Evolutionary conservation across 2,113 vertebrate genomes (phyloP).

Genomic region (Chaetodon auriga): DNA sequence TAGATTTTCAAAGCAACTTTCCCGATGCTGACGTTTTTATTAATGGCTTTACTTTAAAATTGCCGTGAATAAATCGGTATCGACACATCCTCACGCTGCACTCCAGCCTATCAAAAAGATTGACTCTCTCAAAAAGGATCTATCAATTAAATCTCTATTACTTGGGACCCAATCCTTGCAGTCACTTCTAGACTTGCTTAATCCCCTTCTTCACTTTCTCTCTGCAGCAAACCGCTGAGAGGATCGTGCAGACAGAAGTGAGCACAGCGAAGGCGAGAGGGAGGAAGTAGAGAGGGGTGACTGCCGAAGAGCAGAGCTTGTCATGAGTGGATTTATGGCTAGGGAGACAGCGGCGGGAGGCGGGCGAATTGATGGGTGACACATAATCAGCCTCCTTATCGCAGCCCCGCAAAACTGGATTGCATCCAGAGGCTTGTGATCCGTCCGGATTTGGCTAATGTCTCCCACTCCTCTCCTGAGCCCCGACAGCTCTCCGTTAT

Average conservation of each 20-base stretch:
- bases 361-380: conserved; percentile 77
- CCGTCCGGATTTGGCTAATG: conserved; percentile 80
- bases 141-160: conserved; percentile 74
- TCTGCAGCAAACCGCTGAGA: conserved; percentile 55
- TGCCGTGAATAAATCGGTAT: conserved; percentile 50
- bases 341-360: conserved; percentile 71
- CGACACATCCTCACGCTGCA: conserved; percentile 35
- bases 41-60: conserved; percentile 26
- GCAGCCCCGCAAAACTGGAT: conserved; percentile 83
- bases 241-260: conserved; percentile 46
- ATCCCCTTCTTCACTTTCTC: conserved; percentile 67
- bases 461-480: conserved; percentile 74
- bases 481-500: conserved; percentile 76
- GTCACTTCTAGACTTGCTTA: conserved; percentile 63
- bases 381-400: conserved; percentile 84
- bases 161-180: conserved; percentile 49
- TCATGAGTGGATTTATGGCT: conserved; percentile 76
- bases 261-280: conserved; percentile 32
- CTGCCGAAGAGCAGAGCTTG: conserved; percentile 70
- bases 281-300: conserved; percentile 58
- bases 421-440: conserved; percentile 86
- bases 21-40: conserved; percentile 19
- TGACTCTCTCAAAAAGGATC: conserved; percentile 54
- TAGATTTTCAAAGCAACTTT: conserved; percentile 23
- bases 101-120: conserved; percentile 57